phyloP scores from a whole-genome alignment of 1,140 invertebrate species.

The Drosophila nigrodunni region DNA sequence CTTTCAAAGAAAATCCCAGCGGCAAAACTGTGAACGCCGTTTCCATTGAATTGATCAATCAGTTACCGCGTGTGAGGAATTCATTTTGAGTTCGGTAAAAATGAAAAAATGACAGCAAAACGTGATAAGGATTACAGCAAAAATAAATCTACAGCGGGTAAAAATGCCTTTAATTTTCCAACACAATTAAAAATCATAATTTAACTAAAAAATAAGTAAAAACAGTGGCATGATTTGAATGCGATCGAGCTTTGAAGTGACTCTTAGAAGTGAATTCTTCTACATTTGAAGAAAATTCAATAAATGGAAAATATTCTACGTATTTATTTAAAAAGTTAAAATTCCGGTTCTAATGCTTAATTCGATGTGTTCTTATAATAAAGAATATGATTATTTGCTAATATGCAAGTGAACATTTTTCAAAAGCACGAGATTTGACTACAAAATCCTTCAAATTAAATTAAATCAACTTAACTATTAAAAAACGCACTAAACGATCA shows the following conservation, averaged over 20 bases:
- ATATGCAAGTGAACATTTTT: too few species aligned
- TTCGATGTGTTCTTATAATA: too few species aligned
- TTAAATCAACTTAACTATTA: too few species aligned
- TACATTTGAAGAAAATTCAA: too few species aligned
- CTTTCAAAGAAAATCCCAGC: constrained; percentile 12
- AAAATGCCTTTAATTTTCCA: constrained; percentile 24
- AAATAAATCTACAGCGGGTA: constrained; percentile 82
- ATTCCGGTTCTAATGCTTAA: too few species aligned
- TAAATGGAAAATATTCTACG: too few species aligned
- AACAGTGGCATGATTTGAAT: neutral
- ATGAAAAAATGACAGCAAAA: constrained; percentile 84
- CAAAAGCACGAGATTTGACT: too few species aligned
- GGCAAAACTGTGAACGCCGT: constrained; percentile 3
- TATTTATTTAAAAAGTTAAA: too few species aligned
- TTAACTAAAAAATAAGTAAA: constrained; percentile 6
- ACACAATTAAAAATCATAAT: neutral
- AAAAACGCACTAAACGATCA: too few species aligned
- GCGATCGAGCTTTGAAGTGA: neutral
- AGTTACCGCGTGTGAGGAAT: constrained; percentile 50
- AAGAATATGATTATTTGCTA: too few species aligned
- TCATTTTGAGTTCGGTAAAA: constrained; percentile 75
- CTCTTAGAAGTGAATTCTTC: too few species aligned
- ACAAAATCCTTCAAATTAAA: too few species aligned
- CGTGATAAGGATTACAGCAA: constrained; percentile 84
- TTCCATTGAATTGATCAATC: constrained; percentile 15